Base-by-base conservation (phyloP, 2,797 vertebrate genomes). In the Tinamus major region DNA sequence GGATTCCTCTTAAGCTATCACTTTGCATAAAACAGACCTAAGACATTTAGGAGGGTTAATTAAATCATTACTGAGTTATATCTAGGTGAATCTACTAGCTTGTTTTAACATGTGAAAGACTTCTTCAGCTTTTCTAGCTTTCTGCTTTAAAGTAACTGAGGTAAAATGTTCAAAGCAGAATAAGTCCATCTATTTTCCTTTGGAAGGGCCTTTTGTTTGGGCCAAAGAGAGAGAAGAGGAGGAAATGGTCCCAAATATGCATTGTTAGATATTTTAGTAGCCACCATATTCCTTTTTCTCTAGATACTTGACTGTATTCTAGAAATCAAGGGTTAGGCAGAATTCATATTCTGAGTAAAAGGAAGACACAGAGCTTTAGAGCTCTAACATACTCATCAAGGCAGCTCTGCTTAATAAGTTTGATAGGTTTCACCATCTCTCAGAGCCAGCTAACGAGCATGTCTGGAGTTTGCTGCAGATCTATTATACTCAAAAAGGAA, bases 51-150 rank as follows among this genome's bases (percentile, higher is more conserved):
- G 18, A 69, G 42, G 59, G 21, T 80, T 91, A 84, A 74, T 72
- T 86, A 69, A 83, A 41, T 63, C 21, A 15, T 79, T 78, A 37
- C 41, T 88, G 59, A 86, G 86, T 27, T 67, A 20, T 87, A 72
- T 89, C 62, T 82, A 44, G 84, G 64, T 6, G 14, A 87, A 37
- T 44, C 51, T 35, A 69, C 17, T 65, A 44, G 35, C 85, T 77
- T 92, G 83, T 88, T 92, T 44, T 80, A 44, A 80, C 8, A 0
- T n/a, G 75, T 70, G 35, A 56, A 75, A 20, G 5, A 5, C 10
- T 85, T 72, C 39, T 78, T 71, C 41, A 78, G 9, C 44, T 89
- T 61, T 10, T 67, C 33, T 82, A 76, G 42, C 19, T 10, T 83
- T 44, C 58, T 68, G 56, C 44, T 84, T 86, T 84, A n/a, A 64